These are phyloP conservation scores for Scarus forsteni DNA, from an alignment of 2,797 vertebrate species.

Conservation along the genomic window DNA sequence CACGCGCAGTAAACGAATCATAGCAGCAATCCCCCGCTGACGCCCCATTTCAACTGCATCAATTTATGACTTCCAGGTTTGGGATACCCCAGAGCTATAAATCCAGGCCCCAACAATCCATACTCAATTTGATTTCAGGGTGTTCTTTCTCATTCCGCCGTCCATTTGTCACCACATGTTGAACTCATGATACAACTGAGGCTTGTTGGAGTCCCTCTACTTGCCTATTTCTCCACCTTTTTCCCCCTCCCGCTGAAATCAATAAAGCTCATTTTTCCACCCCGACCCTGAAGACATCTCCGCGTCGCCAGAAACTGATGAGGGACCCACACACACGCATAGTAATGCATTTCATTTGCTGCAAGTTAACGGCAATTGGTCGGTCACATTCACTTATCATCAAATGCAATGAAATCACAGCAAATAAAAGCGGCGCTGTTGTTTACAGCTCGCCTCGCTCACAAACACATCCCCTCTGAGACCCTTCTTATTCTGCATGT, in stretches of 20 bases:
- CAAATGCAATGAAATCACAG: slow-evolving; percentile 58
- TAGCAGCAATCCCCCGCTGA: slow-evolving; percentile 57
- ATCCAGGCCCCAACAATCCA: slow-evolving; percentile 72
- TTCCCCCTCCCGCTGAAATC: slow-evolving; percentile 58
- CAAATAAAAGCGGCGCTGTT: slow-evolving; percentile 53
- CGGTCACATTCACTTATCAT: slow-evolving; percentile 72
- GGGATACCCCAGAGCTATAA: slow-evolving; percentile 62
- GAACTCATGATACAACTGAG: slow-evolving; percentile 74
- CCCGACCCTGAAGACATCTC: slow-evolving; percentile 50
- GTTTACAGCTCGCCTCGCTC: slow-evolving; percentile 60
- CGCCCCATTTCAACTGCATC: slow-evolving; percentile 67
- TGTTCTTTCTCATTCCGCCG: slow-evolving; percentile 65
- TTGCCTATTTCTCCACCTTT: slow-evolving; percentile 31
- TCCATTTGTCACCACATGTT: slow-evolving; percentile 73
- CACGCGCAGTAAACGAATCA: slow-evolving; percentile 61
- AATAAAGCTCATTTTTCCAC: slow-evolving; percentile 71
- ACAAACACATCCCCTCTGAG: slow-evolving; percentile 51
- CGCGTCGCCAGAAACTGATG: slow-evolving; percentile 52
- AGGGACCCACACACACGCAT: slow-evolving; percentile 40
- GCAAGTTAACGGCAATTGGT: slow-evolving; percentile 62
- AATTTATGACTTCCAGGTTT: slow-evolving; percentile 76
- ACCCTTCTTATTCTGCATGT: slow-evolving; percentile 59
- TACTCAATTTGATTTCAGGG: slow-evolving; percentile 75
- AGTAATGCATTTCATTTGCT: slow-evolving; percentile 72
- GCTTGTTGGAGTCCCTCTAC: slow-evolving; percentile 60